These are phyloP conservation scores for Hylaeus volcanicus DNA, from an alignment of 1,140 invertebrate genomes.

Conservation along the genomic window DNA sequence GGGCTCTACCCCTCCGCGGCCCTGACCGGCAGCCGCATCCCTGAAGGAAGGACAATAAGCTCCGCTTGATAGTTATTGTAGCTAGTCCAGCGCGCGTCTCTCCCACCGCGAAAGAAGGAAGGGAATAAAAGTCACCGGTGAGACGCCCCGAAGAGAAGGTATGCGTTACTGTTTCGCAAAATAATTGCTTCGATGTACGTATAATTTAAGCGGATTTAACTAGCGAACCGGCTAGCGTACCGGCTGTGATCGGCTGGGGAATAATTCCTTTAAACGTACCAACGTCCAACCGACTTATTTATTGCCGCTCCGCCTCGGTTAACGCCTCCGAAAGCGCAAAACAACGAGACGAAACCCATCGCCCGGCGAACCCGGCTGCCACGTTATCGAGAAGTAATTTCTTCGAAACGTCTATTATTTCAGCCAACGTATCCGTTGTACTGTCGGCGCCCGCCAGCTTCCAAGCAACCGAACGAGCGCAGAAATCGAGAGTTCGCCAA, in stretches of 20 bases:
- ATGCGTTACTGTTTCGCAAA: conserved; percentile 33
- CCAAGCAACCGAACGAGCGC: too few species aligned
- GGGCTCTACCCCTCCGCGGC: conserved; percentile 49
- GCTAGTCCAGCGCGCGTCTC: conserved; percentile 64
- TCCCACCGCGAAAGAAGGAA: conserved; percentile 36
- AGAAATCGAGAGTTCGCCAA: too few species aligned
- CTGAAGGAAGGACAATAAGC: conserved; percentile 76
- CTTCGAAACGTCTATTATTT: neutral
- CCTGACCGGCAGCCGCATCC: conserved; percentile 41
- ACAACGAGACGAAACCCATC: neutral
- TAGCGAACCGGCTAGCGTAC: neutral
- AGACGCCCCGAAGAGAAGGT: conserved; percentile 3
- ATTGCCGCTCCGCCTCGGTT: conserved; percentile 4
- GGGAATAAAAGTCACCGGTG: conserved; percentile 53
- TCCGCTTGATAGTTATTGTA: conserved; percentile 76
- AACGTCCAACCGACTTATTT: conserved; percentile 1
- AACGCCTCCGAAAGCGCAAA: conserved; percentile 17
- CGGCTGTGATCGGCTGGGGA: neutral
- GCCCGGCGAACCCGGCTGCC: neutral
- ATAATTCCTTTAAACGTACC: conserved; percentile 7
- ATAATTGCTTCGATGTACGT: conserved; percentile 10
- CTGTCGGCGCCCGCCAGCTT: too few species aligned
- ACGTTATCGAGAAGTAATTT: conserved; percentile 9
- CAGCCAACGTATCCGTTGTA: neutral
- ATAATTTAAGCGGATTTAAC: conserved; percentile 33